Conservation (phyloP, 2,113 vertebrate genomes). For the Corythornis madagascariensis region DNA sequence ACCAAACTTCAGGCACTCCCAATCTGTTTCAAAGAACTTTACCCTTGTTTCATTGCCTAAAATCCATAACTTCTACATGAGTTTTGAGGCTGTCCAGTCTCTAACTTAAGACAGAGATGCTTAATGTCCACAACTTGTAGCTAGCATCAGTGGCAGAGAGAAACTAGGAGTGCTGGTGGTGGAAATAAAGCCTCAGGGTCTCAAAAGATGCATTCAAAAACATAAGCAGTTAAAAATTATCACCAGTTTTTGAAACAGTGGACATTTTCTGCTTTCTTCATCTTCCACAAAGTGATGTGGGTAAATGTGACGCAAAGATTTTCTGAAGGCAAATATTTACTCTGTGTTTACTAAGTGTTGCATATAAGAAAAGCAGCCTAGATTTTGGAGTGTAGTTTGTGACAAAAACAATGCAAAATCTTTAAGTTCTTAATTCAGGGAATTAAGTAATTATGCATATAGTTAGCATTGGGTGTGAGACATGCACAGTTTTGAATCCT, state of each 20-base stretch:
- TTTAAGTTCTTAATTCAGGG: constrained; percentile 17
- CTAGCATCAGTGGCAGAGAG: not conserved
- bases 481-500: constrained; percentile 20
- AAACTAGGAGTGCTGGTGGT: not conserved
- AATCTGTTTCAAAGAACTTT: not conserved
- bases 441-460: constrained; percentile 11
- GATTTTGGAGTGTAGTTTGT: constrained; percentile 47
- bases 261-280: constrained; percentile 18
- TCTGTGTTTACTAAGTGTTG: not conserved
- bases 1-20: not conserved
- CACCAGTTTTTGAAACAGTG: not conserved
- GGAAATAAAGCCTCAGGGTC: not conserved
- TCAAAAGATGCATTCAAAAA: not conserved
- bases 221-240: not conserved
- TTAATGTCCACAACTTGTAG: not conserved
- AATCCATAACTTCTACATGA: not conserved
- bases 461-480: not conserved
- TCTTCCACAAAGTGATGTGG: constrained; percentile 1
- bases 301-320: constrained; percentile 16
- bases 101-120: not conserved
- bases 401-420: constrained; percentile 29
- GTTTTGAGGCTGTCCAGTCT: not conserved
- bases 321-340: constrained; percentile 45
- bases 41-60: not conserved
- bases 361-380: constrained; percentile 59